phyloP scores from a whole-genome alignment of 64 coral and sea anemone genomes.

The Montipora cactus region DNA sequence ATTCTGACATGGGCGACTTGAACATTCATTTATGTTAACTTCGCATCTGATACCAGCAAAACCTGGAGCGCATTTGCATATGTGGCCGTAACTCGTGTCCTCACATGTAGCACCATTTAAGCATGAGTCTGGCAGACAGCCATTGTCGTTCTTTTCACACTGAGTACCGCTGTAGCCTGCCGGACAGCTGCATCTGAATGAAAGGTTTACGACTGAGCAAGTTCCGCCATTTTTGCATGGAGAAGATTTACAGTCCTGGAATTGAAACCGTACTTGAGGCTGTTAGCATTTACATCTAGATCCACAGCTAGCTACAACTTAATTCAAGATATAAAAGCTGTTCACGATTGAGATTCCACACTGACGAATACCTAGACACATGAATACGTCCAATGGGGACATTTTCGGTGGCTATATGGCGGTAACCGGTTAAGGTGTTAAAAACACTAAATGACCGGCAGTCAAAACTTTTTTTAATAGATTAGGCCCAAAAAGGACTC shows the following conservation, averaged over 20 bases:
- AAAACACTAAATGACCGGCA: no score
- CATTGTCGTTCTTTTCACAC: constrained; percentile 83
- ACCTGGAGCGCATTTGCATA: constrained; percentile 70
- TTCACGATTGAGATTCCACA: no score
- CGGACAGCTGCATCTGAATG: constrained; percentile 78
- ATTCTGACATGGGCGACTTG: constrained; percentile 82
- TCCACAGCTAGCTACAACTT: not conserved
- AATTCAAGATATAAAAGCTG: no score
- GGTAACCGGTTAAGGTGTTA: no score
- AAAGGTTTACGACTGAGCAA: constrained; percentile 60
- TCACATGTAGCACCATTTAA: constrained; percentile 79
- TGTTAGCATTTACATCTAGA: not conserved
- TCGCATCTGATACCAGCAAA: constrained; percentile 81
- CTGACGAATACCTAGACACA: no score
- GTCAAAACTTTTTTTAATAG: no score
- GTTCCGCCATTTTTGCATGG: constrained; percentile 90
- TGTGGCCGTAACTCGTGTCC: constrained; percentile 78
- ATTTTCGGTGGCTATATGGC: no score
- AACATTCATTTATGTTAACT: constrained; percentile 84
- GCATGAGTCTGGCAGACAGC: constrained; percentile 79
- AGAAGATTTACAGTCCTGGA: constrained; percentile 77
- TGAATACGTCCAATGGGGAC: no score
- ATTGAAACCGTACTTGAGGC: not conserved
- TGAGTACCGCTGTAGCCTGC: constrained; percentile 78
- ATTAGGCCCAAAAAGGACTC: no score